Percentiles rank a stretch among this genome's conserved stretches.
These are phyloP conservation scores for Furcula furcula DNA, from an alignment of 2,888 invertebrate genomes.

Conservation along the genomic window DNA sequence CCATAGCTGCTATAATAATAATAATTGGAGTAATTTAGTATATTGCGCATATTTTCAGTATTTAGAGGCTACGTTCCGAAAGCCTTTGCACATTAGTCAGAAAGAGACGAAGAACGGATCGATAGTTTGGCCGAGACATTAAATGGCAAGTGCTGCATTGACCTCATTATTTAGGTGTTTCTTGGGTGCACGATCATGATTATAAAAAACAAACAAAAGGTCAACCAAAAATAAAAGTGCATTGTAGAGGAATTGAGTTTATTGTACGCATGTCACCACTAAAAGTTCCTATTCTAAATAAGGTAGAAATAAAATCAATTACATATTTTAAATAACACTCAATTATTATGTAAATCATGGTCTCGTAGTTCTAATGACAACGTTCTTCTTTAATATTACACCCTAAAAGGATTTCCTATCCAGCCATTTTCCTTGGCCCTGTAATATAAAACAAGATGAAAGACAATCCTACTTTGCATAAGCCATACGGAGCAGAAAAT, in stretches of 20 bases:
- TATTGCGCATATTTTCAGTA: slow-evolving; percentile 12
- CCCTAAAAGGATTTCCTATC: slow-evolving; percentile 32
- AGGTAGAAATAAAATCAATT: too few relatives aligned
- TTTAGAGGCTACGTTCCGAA: slow-evolving; percentile 26
- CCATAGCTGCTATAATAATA: slow-evolving; percentile 6
- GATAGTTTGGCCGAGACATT: slow-evolving; percentile 75
- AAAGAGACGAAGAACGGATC: slow-evolving; percentile 77
- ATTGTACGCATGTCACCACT: too few relatives aligned
- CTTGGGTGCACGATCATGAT: slow-evolving; percentile 46
- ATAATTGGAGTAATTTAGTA: slow-evolving; percentile 8
- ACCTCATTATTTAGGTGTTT: slow-evolving; percentile 74
- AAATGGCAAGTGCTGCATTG: slow-evolving; percentile 78
- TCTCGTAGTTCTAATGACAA: neutral
- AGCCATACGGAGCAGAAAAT: slow-evolving; percentile 44
- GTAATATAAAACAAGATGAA: slow-evolving; percentile 60
- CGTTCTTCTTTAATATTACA: slow-evolving; percentile 16
- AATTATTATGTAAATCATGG: too few relatives aligned
- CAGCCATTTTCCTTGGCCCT: slow-evolving; percentile 38
- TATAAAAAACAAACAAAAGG: slow-evolving; percentile 16
- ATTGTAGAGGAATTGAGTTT: too few relatives aligned
- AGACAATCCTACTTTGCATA: slow-evolving; percentile 60
- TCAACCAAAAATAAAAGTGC: too few relatives aligned
- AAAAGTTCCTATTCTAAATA: too few relatives aligned
- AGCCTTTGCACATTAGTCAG: slow-evolving; percentile 61
- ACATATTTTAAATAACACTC: too few relatives aligned